A percentile compares a stretch with the other conserved stretches of the same genome.
Evolutionary conservation across 1,140 invertebrate species (phyloP).

Genomic region (Eubasilissa regina): DNA sequence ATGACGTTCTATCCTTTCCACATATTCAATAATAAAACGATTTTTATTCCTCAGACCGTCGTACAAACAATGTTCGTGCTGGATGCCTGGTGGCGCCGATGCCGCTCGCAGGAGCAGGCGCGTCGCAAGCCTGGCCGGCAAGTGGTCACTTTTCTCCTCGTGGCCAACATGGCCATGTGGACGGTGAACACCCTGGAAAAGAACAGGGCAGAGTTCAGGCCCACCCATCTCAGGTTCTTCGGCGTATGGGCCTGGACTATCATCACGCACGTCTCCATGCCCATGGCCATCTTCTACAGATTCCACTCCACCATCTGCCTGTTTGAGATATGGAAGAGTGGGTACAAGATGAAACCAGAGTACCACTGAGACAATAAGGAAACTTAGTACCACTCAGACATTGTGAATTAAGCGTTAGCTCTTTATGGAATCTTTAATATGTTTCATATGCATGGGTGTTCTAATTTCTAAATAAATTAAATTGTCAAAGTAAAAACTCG

Average conservation of each 20-base stretch:
- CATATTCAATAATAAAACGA: too few species aligned
- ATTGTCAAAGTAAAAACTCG: too few species aligned
- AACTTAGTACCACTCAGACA: too few species aligned
- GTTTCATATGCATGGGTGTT: too few species aligned
- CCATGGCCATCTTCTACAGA: conserved; percentile 88
- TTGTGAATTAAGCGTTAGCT: too few species aligned
- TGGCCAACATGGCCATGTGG: conserved; percentile 91
- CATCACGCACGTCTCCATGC: conserved; percentile 89
- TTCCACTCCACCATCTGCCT: conserved; percentile 96
- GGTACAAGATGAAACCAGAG: conserved; percentile 81
- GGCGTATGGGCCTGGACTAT: conserved; percentile 91
- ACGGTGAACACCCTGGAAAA: conserved; percentile 89
- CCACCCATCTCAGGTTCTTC: conserved; percentile 85
- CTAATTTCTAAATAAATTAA: too few species aligned
- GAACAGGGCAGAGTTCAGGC: conserved; percentile 84
- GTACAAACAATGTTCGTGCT: conserved; percentile 88
- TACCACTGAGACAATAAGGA: not conserved
- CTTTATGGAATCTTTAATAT: too few species aligned
- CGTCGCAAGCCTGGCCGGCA: conserved; percentile 86
- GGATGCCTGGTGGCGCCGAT: conserved; percentile 84
- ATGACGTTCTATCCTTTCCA: too few species aligned
- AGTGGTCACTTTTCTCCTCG: conserved; percentile 86
- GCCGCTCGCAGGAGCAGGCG: conserved; percentile 74
- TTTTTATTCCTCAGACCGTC: conserved; percentile 82
- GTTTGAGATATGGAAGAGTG: conserved; percentile 96